A percentile compares a stretch with the other conserved stretches of the same genome.
phyloP scores from a whole-genome alignment of 2,113 vertebrate species.

The Corydoras sp. region DNA sequence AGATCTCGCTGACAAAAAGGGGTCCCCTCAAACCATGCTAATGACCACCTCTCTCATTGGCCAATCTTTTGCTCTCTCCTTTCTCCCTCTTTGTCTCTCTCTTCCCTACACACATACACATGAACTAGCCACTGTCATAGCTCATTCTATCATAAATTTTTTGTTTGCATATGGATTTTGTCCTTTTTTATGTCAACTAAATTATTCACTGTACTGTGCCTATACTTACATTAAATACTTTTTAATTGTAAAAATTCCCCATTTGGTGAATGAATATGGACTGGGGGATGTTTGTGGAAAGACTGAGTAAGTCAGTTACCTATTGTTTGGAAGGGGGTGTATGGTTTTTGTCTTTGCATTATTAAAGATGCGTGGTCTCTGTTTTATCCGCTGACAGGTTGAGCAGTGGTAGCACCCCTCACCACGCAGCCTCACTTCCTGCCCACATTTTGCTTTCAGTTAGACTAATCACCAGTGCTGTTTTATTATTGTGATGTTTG shows the following conservation, averaged over 20 bases:
- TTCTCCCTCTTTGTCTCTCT: too few relatives aligned
- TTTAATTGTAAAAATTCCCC: too few relatives aligned
- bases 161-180: constrained; percentile 13
- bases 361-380: constrained; percentile 16
- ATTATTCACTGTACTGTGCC: background rate
- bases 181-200: background rate
- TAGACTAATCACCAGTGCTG: background rate
- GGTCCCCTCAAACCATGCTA: constrained; percentile 52
- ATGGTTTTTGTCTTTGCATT: constrained; percentile 16
- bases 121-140: background rate
- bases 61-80: constrained; percentile 18
- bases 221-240: too few relatives aligned
- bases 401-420: background rate
- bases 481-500: too few relatives aligned
- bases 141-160: background rate
- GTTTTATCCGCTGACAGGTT: constrained; percentile 11
- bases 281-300: constrained; percentile 26
- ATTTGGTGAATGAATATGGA: constrained; percentile 5
- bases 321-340: constrained; percentile 5
- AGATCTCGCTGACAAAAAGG: constrained; percentile 58
- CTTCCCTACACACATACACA: constrained; percentile 7
- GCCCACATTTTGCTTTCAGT: constrained; percentile 24
- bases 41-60: constrained; percentile 20
- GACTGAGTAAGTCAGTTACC: constrained; percentile 23
- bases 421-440: constrained; percentile 7